Base-by-base conservation (phyloP, 2,888 invertebrate genomes). In the Xestia sexstrigata region DNA sequence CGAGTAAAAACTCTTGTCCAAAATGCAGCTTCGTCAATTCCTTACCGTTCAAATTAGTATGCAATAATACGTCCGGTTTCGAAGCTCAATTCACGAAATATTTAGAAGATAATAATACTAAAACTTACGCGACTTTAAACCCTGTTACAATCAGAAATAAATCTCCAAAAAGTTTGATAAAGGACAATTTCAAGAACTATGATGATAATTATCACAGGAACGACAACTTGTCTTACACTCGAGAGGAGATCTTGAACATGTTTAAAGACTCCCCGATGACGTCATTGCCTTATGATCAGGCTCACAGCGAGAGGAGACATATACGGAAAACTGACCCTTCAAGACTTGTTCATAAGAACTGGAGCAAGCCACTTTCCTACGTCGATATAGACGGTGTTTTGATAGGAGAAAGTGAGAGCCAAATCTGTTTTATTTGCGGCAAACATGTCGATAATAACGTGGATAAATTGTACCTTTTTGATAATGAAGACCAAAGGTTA, bases 191-290 rank as follows among this genome's bases (percentile, higher is more conserved):
- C 65, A 92, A 91, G 45, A 92, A 89, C 35, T 89, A 82, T 26
- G 88, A 89, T 7, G 88, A 88, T 42, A 82, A 9, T 26, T 88
- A 88, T 67, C 87, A 86, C 13, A 76, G 87, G 5, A 92, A 88
- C 52, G 94, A 95, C 70, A 92, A 93, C 71, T 91, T 93, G 26
- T 86, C 89, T 20, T 93, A 93, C 47, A 95, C 96, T 0, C 89
- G 96, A 23, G 96, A 96, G 65, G 95, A 96, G 68, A 92, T 96
- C 47, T 83, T 96, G 23, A 95, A 96, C 82, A 95, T 96, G 95
- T 95, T 96, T 42, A 96, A 96, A 89, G 95, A 96, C 89, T 93
- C 96, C 0, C 97, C 97, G 0, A 94, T 96, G 4, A 93, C 94
- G 0, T 92, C 95, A 2, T 76, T 94, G n/a, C 95, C 95, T 2